Evolutionary conservation across 2,113 vertebrate species (phyloP), one percentile per base, ranked within the genome.

Genomic region (western clawed frog (Xenopus tropicalis)): DNA sequence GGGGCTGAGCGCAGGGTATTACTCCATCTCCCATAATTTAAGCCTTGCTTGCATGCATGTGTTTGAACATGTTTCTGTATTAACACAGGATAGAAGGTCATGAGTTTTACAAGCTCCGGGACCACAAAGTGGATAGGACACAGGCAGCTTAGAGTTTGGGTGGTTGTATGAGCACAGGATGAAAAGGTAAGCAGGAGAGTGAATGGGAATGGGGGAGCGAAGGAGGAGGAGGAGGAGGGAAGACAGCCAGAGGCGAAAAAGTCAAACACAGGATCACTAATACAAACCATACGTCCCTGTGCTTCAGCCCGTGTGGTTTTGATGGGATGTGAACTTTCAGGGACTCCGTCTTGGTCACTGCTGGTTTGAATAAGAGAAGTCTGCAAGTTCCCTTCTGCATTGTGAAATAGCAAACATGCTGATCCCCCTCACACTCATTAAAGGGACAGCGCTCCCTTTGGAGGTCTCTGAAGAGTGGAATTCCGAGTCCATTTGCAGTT

Each of bases 241-340:
- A 80, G 69, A 77, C 79, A 81, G 88, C 86, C 83, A 87, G 85
- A 85, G 82, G 87, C 89, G 90, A 86, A 78, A 54, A 83, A 90
- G 90, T 93, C 90, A 92, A 86, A 79, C 82, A 82, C 83, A 83
- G 84, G 80, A 71, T 80, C 46, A 71, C 82, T 94, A 96, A 95
- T 95, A 84, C 71, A 85, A 91, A 93, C 91, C 94, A 95, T 88
- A 90, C 91, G 88, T 71, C 70, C 68, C 80, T 78, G 84, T 85
- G 86, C 81, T 86, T 84, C 83, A 85, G 78, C 78, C 85, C 70
- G 44, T 86, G 80, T 83, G 82, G 72, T 74, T 87, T 85, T 86
- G 82, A 87, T 88, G 82, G 80, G 82, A 83, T 84, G 82, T 85
- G 86, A 81, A 77, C 77, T 78, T 83, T 75, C 82, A 80, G 86